Percentiles rank a stretch among this genome's conserved stretches.
Conservation (phyloP, 2,888 invertebrate genomes). For the Gerris lacustris region DNA sequence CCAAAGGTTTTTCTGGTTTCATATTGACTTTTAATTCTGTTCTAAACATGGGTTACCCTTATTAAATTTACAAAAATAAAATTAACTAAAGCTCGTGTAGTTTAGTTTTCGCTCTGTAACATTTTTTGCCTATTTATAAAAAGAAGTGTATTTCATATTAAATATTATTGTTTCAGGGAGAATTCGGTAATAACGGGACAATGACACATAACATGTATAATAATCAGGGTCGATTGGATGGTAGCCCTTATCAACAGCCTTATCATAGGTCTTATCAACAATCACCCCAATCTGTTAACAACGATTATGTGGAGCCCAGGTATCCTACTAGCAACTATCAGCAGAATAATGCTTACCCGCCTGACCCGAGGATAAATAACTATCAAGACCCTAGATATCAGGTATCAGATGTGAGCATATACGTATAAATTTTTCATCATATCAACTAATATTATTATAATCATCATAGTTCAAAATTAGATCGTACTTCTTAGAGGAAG, state of each 20-base stretch:
- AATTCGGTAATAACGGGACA: background rate
- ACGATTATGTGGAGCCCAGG: background rate
- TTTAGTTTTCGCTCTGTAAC: no score
- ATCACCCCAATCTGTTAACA: background rate
- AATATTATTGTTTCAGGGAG: background rate
- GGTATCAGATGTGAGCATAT: background rate
- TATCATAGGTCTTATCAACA: background rate
- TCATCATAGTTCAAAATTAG: no score
- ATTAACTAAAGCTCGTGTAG: no score
- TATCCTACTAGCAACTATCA: background rate
- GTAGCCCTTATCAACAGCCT: background rate
- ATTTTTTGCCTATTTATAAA: no score
- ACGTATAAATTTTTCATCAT: no score
- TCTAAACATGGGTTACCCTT: no score
- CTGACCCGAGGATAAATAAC: background rate
- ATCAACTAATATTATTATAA: no score
- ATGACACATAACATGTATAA: background rate
- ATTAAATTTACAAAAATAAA: no score
- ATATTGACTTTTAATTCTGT: no score
- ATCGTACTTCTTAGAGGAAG: no score
- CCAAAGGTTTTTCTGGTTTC: no score
- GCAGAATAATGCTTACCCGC: background rate
- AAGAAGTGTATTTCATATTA: no score
- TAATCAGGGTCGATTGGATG: background rate
- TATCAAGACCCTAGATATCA: background rate